Evolutionary conservation across 2,888 invertebrate genomes (phyloP).

Genomic region (Boloria selene): DNA sequence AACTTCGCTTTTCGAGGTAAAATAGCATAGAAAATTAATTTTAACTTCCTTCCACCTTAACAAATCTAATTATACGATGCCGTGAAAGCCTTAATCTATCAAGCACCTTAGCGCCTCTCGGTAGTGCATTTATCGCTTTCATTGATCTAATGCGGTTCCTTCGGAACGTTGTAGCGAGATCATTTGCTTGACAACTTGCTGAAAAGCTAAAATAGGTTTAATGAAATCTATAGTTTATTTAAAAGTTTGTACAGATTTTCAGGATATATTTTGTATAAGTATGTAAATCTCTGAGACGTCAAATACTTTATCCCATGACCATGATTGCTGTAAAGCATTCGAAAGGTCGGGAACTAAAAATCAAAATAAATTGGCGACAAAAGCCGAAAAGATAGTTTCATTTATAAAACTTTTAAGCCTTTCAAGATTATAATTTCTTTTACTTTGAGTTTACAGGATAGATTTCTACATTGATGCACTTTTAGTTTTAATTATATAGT

Average conservation of each 20-base stretch:
- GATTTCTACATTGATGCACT: too few relatives aligned
- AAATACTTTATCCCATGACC: too few relatives aligned
- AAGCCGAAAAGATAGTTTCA: too few relatives aligned
- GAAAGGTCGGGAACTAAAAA: too few relatives aligned
- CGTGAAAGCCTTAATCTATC: constrained; percentile 30
- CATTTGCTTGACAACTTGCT: constrained; percentile 10
- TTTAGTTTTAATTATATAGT: too few relatives aligned
- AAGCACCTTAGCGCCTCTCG: constrained; percentile 33
- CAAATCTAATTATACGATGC: constrained; percentile 33
- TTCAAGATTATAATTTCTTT: too few relatives aligned
- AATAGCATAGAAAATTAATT: constrained; percentile 3
- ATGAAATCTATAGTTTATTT: constrained; percentile 13
- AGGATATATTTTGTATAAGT: too few relatives aligned
- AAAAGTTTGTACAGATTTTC: constrained; percentile 7
- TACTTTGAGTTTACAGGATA: background rate
- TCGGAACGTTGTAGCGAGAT: constrained; percentile 24
- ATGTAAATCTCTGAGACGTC: too few relatives aligned
- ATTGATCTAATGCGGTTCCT: constrained; percentile 36
- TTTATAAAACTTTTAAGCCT: too few relatives aligned
- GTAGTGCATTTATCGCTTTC: constrained; percentile 35
- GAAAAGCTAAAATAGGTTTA: constrained; percentile 11
- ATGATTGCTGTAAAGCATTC: too few relatives aligned
- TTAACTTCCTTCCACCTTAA: constrained; percentile 24
- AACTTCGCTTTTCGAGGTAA: background rate
- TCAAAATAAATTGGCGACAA: too few relatives aligned